Evolutionary conservation across 2,797 vertebrate species (phyloP).

Genomic region (Enoplosus armatus): DNA sequence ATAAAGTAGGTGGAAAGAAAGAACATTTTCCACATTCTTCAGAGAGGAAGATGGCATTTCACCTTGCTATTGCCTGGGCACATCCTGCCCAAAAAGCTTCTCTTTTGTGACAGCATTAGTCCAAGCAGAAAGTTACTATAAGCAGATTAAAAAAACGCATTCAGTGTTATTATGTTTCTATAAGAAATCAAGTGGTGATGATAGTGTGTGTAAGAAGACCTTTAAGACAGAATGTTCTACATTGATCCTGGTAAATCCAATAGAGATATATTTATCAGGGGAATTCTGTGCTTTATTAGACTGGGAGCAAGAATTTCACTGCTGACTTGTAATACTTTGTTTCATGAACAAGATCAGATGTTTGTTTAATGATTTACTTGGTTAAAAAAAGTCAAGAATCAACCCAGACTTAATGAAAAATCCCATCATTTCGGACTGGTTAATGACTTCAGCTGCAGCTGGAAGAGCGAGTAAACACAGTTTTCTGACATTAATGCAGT

Average conservation of each 20-base stretch:
- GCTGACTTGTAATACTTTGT: constrained; percentile 21
- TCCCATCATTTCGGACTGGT: constrained; percentile 45
- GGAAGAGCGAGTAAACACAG: constrained; percentile 34
- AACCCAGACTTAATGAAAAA: constrained; percentile 72
- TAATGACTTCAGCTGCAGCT: constrained; percentile 62
- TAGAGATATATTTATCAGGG: constrained; percentile 36
- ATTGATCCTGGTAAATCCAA: constrained; percentile 26
- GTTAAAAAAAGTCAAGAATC: constrained; percentile 51
- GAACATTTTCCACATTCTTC: constrained; percentile 28
- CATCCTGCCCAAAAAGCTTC: neutral
- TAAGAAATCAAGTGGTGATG: neutral
- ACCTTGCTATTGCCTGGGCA: neutral
- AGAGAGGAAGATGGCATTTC: constrained; percentile 9
- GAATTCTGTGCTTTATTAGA: constrained; percentile 46
- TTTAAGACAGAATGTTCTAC: constrained; percentile 1
- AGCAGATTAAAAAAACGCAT: neutral
- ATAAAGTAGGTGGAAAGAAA: neutral
- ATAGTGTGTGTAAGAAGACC: neutral
- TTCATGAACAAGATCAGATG: constrained; percentile 53
- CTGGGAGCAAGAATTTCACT: neutral
- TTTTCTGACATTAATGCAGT: constrained; percentile 31
- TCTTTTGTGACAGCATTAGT: constrained; percentile 7
- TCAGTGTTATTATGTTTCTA: neutral
- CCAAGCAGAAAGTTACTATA: neutral
- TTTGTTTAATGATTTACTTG: constrained; percentile 56